Base-by-base conservation (phyloP, 2,797 vertebrate species). In the Macroramphosus scolopax region DNA sequence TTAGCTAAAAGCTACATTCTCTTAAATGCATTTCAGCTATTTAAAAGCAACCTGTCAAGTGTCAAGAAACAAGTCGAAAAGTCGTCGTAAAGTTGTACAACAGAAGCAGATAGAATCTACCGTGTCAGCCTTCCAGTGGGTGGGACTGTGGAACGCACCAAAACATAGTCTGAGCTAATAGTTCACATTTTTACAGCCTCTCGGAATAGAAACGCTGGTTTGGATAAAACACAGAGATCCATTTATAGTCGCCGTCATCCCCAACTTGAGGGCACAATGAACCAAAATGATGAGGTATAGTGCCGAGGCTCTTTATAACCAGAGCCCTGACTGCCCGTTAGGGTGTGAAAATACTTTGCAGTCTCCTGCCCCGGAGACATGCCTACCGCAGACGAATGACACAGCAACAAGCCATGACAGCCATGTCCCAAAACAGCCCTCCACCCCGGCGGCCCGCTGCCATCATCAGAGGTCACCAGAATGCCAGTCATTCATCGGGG, bases 401-500 rank as follows among this genome's bases (percentile, higher is more conserved):
- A 62, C 72, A 69, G 75, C 80, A 77, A 76, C 65, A 60, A 69
- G 65, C 57, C 48, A 42, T 39, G 63, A 68, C 74, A 71, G 24
- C 64, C 72, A 52, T 63, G 58, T 84, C 78, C 83, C 75, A 77
- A 85, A 85, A 80, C 72, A 76, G 78, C 64, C 72, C 9, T 60
- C 61, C 46, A 62, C 26, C 68, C 72, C 53, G 41, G 49, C 30
- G 39, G 66, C 45, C 68, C 37, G 45, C 68, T 72, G 67, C 68
- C 70, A 57, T 78, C 77, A 69, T 68, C 77, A 77, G 78, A 83
- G 78, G 83, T 85, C 84, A 82, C 75, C 63, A 80, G 80, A 82
- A 84, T 89, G 78, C 81, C 78, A 78, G 61, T 80, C 80, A 87
- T 87, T 86, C 82, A 84, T 80, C 66, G 16, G 46, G 76, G 54